Evolutionary conservation across 2,113 vertebrate genomes (phyloP).

Genomic region (Microtus richardsoni): DNA sequence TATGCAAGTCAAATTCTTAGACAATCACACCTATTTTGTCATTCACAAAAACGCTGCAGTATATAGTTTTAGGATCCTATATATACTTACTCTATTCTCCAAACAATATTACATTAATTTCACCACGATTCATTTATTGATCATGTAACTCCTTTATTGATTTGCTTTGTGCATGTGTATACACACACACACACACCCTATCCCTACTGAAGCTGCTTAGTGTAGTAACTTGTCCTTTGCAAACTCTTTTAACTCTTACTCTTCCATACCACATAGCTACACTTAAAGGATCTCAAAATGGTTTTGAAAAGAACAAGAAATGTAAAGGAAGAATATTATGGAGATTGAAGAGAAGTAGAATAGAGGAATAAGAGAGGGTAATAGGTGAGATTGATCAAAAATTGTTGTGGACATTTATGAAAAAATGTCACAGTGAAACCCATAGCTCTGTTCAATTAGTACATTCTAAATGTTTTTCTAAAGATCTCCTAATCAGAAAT

Average conservation of each 20-base stretch:
- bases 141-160: background rate
- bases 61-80: background rate
- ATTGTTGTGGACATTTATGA: background rate
- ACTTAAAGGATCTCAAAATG: background rate
- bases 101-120: background rate
- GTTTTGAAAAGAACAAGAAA: background rate
- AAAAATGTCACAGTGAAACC: background rate
- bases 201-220: background rate
- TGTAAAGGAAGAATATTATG: background rate
- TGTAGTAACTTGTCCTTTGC: background rate
- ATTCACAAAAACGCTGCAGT: background rate
- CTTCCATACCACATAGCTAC: background rate
- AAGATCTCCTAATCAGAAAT: background rate
- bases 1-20: background rate
- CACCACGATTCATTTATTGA: background rate
- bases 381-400: background rate
- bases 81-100: background rate
- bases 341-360: background rate
- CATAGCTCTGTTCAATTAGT: background rate
- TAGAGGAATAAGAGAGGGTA: background rate
- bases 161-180: background rate
- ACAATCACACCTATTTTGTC: background rate
- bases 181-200: background rate
- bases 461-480: background rate
- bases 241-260: background rate